phyloP scores from a whole-genome alignment of 92 coral and sea anemone genomes.

The Micromussa lordhowensis region DNA sequence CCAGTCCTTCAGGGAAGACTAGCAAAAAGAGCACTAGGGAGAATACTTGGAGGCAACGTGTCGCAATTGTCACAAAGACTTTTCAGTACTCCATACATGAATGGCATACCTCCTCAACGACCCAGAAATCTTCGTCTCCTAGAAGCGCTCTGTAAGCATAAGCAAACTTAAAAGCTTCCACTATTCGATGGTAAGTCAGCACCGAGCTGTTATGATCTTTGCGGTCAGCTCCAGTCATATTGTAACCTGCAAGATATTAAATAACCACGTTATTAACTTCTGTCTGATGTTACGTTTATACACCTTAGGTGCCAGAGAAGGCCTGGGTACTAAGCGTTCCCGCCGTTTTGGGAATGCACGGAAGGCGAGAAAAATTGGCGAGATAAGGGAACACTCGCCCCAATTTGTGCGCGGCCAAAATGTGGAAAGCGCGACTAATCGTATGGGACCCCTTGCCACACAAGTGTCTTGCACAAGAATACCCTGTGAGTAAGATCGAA shows the following conservation, averaged over 20 bases:
- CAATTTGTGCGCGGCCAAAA: too few species aligned
- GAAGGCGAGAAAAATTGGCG: too few species aligned
- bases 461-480: neutral
- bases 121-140: conserved; percentile 84
- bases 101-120: conserved; percentile 55
- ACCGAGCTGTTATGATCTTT: conserved; percentile 65
- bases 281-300: too few species aligned
- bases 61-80: neutral
- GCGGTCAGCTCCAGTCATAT: conserved; percentile 70
- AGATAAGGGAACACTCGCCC: too few species aligned
- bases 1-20: too few species aligned
- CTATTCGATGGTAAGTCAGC: conserved; percentile 88
- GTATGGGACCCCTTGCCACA: too few species aligned
- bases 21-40: too few species aligned
- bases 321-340: too few species aligned
- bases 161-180: conserved; percentile 95
- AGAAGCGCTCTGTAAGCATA: conserved; percentile 92
- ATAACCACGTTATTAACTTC: neutral
- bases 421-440: too few species aligned
- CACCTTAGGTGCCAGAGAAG: too few species aligned
- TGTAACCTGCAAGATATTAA: conserved; percentile 66
- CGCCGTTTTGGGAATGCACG: too few species aligned
- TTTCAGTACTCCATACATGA: neutral
- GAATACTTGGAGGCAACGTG: neutral
- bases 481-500: too few species aligned